Conservation (phyloP, 2,888 invertebrate species). For the Bombylius major region DNA sequence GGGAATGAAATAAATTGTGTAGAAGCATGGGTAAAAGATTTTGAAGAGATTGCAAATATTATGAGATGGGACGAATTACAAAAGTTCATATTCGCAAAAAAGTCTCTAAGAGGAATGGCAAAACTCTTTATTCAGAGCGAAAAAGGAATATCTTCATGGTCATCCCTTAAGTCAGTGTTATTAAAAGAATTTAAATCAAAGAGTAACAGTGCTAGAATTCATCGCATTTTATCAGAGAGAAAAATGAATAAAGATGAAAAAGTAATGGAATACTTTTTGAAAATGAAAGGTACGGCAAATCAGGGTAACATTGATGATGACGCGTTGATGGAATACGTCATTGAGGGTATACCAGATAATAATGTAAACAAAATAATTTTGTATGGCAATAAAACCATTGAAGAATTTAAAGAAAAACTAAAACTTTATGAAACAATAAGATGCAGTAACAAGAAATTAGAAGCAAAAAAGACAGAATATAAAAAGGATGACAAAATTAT, state of each 20-base stretch:
- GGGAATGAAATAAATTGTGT: not conserved
- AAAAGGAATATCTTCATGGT: constrained; percentile 1
- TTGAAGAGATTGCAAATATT: not conserved
- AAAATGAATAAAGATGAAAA: constrained; percentile 9
- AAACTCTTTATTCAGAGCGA: not conserved
- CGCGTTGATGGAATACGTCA: constrained; percentile 9
- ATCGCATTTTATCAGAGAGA: constrained; percentile 4
- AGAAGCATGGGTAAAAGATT: not conserved
- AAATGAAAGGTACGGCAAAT: constrained; percentile 7
- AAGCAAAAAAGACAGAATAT: no score
- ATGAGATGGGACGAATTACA: constrained; percentile 5
- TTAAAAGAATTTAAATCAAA: constrained; percentile 7
- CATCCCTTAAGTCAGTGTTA: constrained; percentile 2
- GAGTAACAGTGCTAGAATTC: constrained; percentile 6
- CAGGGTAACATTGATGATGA: constrained; percentile 7
- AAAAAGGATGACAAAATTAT: no score
- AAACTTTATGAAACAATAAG: constrained; percentile 7
- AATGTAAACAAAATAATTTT: constrained; percentile 8
- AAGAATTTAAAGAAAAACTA: constrained; percentile 7
- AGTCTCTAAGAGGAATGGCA: not conserved
- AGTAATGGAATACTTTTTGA: constrained; percentile 7
- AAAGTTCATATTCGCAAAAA: not conserved
- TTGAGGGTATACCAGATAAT: constrained; percentile 8
- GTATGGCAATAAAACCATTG: constrained; percentile 5
- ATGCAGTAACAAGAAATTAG: not conserved